Conservation (phyloP, 2,113 vertebrate species). For the Saccopteryx bilineata region DNA sequence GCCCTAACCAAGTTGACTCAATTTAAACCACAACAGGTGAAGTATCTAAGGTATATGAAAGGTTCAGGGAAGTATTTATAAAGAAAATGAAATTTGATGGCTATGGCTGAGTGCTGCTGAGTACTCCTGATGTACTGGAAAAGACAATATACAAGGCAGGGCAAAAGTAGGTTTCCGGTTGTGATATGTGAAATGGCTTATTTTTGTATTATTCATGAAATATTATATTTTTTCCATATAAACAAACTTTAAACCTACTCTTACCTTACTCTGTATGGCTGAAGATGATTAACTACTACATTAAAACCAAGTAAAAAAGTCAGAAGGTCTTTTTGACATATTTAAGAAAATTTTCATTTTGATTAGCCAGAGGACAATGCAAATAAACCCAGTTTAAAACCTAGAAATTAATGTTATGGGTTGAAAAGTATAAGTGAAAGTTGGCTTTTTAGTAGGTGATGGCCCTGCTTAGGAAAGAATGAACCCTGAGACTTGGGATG, state of each 20-base stretch:
- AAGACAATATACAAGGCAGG: not conserved
- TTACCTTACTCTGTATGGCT: not conserved
- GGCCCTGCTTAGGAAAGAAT: not conserved
- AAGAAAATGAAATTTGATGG: not conserved
- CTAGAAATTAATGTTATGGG: constrained; percentile 56
- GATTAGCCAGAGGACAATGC: constrained; percentile 57
- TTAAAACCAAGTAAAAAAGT: constrained; percentile 49
- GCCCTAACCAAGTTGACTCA: not conserved
- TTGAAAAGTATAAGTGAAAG: not conserved
- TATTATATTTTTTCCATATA: not conserved
- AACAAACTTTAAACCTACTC: not conserved
- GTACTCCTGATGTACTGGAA: not conserved
- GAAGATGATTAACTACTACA: constrained; percentile 56
- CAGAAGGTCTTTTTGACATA: constrained; percentile 40
- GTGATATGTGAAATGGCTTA: not conserved
- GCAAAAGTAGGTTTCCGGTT: not conserved
- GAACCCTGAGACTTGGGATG: not conserved
- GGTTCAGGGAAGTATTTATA: not conserved
- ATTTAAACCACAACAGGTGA: not conserved
- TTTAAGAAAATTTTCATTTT: constrained; percentile 67
- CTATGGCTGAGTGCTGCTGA: not conserved
- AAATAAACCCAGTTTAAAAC: constrained; percentile 67
- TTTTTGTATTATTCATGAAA: not conserved
- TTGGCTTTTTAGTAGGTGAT: constrained; percentile 46
- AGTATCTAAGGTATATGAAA: not conserved